Conservation (phyloP, 2,888 invertebrate genomes). For the Iselma pallidipennis region DNA sequence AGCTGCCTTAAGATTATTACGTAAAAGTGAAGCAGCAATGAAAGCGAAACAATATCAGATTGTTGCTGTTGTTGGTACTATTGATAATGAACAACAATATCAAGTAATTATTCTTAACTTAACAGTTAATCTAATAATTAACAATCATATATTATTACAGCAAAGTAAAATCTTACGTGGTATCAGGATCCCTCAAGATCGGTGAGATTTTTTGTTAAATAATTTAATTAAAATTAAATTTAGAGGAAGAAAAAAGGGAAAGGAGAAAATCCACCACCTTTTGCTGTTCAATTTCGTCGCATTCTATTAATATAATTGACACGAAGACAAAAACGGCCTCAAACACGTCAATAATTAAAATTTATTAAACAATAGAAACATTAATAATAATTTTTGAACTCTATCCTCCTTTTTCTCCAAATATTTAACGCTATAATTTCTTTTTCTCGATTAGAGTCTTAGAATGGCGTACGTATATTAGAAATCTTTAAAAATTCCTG, state of each 20-base stretch:
- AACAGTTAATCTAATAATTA: background rate
- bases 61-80: slow-evolving; percentile 75
- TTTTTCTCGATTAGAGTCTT: too few relatives aligned
- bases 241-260: slow-evolving; percentile 5
- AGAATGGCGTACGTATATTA: background rate
- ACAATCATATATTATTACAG: slow-evolving; percentile 58
- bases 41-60: slow-evolving; percentile 87
- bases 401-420: too few relatives aligned
- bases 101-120: slow-evolving; percentile 59
- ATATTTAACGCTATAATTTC: too few relatives aligned
- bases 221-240: slow-evolving; percentile 24
- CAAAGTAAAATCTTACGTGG: slow-evolving; percentile 78
- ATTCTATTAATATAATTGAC: background rate
- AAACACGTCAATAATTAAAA: background rate
- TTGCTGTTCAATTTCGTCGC: slow-evolving; percentile 46
- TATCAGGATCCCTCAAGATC: slow-evolving; percentile 73
- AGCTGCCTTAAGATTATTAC: slow-evolving; percentile 66
- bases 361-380: too few relatives aligned
- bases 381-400: too few relatives aligned
- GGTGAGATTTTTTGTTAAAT: slow-evolving; percentile 57
- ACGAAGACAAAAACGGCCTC: background rate
- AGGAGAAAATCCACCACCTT: slow-evolving; percentile 41
- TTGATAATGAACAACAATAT: slow-evolving; percentile 74
- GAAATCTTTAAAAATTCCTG: background rate
- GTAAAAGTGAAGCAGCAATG: slow-evolving; percentile 76